Conservation (phyloP, 2,888 invertebrate genomes). For the Kryphioiulus occultus region DNA sequence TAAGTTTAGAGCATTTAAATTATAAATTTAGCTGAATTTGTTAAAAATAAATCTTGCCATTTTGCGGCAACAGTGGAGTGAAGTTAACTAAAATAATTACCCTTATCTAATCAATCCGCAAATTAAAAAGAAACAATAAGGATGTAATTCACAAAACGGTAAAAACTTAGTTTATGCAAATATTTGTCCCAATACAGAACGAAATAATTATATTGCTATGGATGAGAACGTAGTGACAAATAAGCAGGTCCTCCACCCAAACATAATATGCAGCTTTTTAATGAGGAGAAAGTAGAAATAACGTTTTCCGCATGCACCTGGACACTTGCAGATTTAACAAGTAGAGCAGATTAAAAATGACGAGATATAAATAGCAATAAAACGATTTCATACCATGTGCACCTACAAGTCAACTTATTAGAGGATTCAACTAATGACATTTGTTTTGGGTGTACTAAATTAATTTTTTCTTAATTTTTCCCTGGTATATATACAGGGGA, state of each 20-base stretch:
- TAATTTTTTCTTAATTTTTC: background rate
- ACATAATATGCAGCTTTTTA: background rate
- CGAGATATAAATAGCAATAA: background rate
- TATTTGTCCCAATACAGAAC: background rate
- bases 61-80: too few species aligned
- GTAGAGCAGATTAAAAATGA: background rate
- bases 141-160: background rate
- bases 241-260: background rate
- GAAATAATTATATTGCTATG: background rate
- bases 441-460: too few species aligned
- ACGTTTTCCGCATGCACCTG: background rate
- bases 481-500: background rate
- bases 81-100: too few species aligned
- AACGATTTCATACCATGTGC: background rate
- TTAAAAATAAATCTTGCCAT: too few species aligned
- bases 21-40: too few species aligned
- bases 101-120: background rate
- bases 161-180: background rate
- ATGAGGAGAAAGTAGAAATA: background rate
- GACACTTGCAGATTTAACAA: background rate
- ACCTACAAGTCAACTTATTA: background rate
- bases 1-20: too few species aligned
- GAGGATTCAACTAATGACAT: background rate
- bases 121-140: background rate
- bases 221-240: background rate